These are phyloP conservation scores for Petrocephalus schoutedeni DNA, from an alignment of 2,797 vertebrate genomes.

Conservation along the genomic window DNA sequence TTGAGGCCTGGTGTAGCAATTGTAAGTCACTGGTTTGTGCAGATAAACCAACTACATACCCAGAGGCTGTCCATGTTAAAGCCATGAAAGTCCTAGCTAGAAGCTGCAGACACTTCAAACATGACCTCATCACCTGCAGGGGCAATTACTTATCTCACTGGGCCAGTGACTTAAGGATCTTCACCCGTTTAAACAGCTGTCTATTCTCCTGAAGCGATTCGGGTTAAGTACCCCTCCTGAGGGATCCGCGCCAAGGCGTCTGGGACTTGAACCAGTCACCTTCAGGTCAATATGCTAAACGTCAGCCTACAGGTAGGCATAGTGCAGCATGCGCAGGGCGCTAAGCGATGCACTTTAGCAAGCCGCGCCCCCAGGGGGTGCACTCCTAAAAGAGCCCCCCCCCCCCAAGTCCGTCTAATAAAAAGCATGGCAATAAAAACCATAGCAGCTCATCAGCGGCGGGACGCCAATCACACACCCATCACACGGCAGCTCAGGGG, in stretches of 20 bases:
- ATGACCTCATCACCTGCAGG: background rate
- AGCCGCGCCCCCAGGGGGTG: background rate
- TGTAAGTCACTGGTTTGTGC: background rate
- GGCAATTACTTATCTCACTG: background rate
- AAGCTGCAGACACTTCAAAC: background rate
- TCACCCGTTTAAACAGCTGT: background rate
- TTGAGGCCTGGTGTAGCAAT: background rate
- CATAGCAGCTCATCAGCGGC: background rate
- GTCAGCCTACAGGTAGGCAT: background rate
- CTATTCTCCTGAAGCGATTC: background rate
- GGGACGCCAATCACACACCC: background rate
- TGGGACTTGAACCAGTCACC: background rate
- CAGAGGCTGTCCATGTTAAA: background rate
- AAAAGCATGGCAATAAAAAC: background rate
- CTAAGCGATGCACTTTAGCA: background rate
- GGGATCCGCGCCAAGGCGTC: background rate
- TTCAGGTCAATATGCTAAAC: background rate
- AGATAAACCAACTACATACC: background rate
- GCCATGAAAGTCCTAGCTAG: background rate
- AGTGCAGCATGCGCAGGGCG: background rate
- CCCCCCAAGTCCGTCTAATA: background rate
- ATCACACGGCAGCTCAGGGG: background rate
- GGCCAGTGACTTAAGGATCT: background rate
- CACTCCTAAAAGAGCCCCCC: background rate
- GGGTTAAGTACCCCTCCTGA: background rate